Base-by-base conservation (phyloP, 2,113 vertebrate genomes). In the Phasianus colchicus region DNA sequence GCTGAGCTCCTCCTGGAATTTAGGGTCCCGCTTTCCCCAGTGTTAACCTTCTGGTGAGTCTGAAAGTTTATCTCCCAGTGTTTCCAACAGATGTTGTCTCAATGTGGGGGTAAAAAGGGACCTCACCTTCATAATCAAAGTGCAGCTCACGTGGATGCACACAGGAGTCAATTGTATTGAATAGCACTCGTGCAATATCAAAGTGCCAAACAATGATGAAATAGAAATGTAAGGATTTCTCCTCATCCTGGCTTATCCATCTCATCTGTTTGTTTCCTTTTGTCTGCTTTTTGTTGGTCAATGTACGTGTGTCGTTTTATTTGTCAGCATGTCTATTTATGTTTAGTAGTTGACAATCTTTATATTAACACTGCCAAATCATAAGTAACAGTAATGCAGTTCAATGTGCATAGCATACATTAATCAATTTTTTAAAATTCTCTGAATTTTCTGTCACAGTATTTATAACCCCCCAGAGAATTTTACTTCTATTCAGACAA, bases 401-500 rank as follows among this genome's bases (percentile, higher is more conserved):
- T 40, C 42, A 67, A 40, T 63, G 38, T 50, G 20, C 45, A 43
- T n/a, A 66, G 48, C 36, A 52, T 77, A 55, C 43, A 22, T 4
- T 5, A 76, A 79, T 18, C 36, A 34, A 64, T 73, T 47, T 17
- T 63, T 38, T 45, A 63, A 32, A 42, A 63, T 79, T 58, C 42
- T 55, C 38, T 70, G 3, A 25, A 38, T 73, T 80, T 89, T 73
- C 64, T 88, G 42, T 25, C 8, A 2, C 45, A 38, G 13, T 81
- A 30, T 84, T 73, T 87, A 45, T 81, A 60, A 84, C 27, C 7
- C 57, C 48, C 24, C 7, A 30, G 84, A 89, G 42, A 79, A 76
- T 93, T 95, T 83, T 80, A 55, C 29, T 47, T 67, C 42, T 32
- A 55, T 94, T 91, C 67, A 85, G 81, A 29, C 42, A 57, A 32